Evolutionary conservation across 2,797 vertebrate species (phyloP), one percentile per base, ranked within the genome.

Genomic region (Sebastes cheni): DNA sequence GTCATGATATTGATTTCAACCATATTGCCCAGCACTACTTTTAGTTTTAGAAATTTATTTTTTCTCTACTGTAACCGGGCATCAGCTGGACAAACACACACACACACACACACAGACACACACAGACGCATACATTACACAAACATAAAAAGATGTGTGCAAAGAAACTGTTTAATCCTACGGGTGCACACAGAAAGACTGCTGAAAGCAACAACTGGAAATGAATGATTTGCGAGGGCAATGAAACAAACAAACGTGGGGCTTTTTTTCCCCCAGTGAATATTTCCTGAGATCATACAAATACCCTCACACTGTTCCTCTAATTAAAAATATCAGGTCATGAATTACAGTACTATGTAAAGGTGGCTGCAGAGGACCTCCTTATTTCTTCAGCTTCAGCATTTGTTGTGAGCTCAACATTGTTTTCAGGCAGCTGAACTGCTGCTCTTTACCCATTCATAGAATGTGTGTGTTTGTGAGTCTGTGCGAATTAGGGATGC

Each of bases 271-370:
- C 59, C 34, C 11, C 62, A 64, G 20, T 68, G 46, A 69, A 50
- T 66, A 29, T 61, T 79, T 60, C 54, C 67, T 65, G 32, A n/a
- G 66, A 75, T 62, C 67, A 75, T 75, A 54, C 76, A 76, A 81
- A 81, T 36, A 22, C 29, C 34, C 56, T 32, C 22, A n/a, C 69
- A 25, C 12, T n/a, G 56, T 70, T 72, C 61, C 60, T 61, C 46
- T 85, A 65, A 84, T 86, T 77, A 75, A 60, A 79, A 81, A 58
- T 56, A 74, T 60, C 77, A 71, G 79, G 68, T 80, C 73, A 72
- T 77, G 73, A 77, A 75, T 86, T 77, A 46, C 30, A 67, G 70
- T 62, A 25, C 54, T 72, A 30, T 25, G 60, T 72, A 58, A 69
- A 78, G 77, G 81, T 79, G 72, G 50, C 59, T 84, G 68, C 68